Percentiles rank a stretch among this genome's conserved stretches.
phyloP scores from a whole-genome alignment of 1,140 invertebrate genomes.

The Nomia melanderi region DNA sequence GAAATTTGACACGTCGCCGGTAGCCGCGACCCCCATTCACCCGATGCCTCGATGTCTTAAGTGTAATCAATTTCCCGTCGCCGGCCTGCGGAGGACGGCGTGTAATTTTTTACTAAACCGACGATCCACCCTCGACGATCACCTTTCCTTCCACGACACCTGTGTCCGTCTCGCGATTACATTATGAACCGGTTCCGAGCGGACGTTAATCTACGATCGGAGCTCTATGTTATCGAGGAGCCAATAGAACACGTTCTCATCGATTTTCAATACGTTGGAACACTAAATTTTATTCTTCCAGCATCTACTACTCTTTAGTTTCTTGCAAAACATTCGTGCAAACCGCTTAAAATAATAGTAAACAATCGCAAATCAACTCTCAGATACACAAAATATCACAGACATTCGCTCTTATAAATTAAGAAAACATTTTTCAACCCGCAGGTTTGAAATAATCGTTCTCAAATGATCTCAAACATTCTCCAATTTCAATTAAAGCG shows the following conservation, averaged over 20 bases:
- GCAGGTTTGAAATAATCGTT: too few relatives aligned
- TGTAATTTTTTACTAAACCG: constrained; percentile 43
- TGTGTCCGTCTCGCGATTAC: background rate
- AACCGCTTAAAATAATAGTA: too few relatives aligned
- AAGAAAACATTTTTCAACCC: too few relatives aligned
- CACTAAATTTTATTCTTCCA: too few relatives aligned
- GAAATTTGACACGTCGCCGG: constrained; percentile 29
- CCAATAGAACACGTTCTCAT: background rate
- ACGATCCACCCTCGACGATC: constrained; percentile 15
- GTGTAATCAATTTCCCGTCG: constrained; percentile 50
- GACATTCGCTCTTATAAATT: too few relatives aligned
- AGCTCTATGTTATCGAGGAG: too few relatives aligned
- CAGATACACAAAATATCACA: too few relatives aligned
- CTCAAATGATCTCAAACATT: too few relatives aligned
- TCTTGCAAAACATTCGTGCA: too few relatives aligned
- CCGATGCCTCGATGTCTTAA: constrained; percentile 29
- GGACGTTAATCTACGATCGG: background rate
- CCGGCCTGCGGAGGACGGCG: constrained; percentile 33
- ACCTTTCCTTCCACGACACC: background rate
- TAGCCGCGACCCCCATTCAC: constrained; percentile 5
- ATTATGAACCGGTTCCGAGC: background rate
- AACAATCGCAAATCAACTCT: too few relatives aligned
- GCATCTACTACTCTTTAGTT: too few relatives aligned
- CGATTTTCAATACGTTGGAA: background rate
- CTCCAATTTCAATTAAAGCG: too few relatives aligned